Percentiles rank a stretch among this genome's conserved stretches.
Evolutionary conservation across 2,113 vertebrate genomes (phyloP).

Genomic region (Mirounga angustirostris): DNA sequence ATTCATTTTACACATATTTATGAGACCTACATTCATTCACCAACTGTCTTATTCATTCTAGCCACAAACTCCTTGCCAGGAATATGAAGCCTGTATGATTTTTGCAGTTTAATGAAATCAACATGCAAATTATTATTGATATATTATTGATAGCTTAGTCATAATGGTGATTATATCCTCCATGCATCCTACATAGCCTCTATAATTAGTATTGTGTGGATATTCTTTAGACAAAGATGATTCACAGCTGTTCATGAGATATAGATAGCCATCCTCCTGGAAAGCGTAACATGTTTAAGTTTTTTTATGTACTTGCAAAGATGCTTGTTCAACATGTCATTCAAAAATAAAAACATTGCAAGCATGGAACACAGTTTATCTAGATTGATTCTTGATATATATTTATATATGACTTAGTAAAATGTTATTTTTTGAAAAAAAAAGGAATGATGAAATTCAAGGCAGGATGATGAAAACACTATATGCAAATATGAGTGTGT

Average conservation of each 20-base stretch:
- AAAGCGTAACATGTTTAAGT: background rate
- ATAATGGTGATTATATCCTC: background rate
- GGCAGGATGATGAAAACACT: background rate
- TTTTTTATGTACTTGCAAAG: background rate
- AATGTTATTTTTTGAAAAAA: background rate
- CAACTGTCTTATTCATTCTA: background rate
- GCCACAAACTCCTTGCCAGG: background rate
- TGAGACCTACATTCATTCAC: background rate
- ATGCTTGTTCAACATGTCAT: background rate
- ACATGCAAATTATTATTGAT: background rate
- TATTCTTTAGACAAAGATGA: background rate
- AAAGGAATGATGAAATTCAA: background rate
- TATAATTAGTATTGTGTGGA: background rate
- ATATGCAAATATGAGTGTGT: background rate
- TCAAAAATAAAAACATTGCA: background rate
- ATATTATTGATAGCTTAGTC: background rate
- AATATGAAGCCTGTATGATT: background rate
- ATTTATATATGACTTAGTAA: background rate
- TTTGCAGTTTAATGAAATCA: background rate
- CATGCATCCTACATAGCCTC: background rate
- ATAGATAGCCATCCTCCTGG: background rate
- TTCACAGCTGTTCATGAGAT: background rate
- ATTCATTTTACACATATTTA: background rate
- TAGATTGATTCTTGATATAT: background rate
- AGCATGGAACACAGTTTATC: background rate